phyloP scores from a whole-genome alignment of 2,113 vertebrate genomes.

The Camelus dromedarius region DNA sequence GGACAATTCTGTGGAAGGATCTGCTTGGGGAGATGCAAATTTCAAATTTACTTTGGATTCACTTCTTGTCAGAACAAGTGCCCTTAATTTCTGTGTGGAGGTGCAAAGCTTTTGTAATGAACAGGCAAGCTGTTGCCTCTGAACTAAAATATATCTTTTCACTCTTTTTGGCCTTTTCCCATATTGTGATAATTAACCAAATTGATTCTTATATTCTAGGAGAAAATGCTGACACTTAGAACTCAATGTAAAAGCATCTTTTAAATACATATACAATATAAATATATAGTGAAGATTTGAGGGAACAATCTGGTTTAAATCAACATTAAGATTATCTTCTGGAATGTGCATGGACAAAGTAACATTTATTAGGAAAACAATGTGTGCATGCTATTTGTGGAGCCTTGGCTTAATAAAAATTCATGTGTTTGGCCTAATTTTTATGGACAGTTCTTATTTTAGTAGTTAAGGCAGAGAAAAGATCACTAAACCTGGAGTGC shows the following conservation, averaged over 20 bases:
- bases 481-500: not conserved
- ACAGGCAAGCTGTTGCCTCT: not conserved
- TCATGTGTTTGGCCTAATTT: not conserved
- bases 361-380: not conserved
- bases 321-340: not conserved
- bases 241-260: not conserved
- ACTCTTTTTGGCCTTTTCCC: not conserved
- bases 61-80: not conserved
- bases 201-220: not conserved
- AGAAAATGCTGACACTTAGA: constrained; percentile 1
- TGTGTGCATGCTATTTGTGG: not conserved
- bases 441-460: not conserved
- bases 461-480: not conserved
- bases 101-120: not conserved
- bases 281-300: not conserved
- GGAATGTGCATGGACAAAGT: not conserved
- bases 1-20: not conserved
- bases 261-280: not conserved
- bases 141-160: not conserved
- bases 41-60: not conserved
- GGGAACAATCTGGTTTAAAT: not conserved
- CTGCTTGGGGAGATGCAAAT: not conserved
- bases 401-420: not conserved
- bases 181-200: not conserved
- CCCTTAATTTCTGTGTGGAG: not conserved